A percentile compares a stretch with the other conserved stretches of the same genome.
Conservation (phyloP, 2,797 vertebrate genomes). For the Limnodromus scolopaceus region DNA sequence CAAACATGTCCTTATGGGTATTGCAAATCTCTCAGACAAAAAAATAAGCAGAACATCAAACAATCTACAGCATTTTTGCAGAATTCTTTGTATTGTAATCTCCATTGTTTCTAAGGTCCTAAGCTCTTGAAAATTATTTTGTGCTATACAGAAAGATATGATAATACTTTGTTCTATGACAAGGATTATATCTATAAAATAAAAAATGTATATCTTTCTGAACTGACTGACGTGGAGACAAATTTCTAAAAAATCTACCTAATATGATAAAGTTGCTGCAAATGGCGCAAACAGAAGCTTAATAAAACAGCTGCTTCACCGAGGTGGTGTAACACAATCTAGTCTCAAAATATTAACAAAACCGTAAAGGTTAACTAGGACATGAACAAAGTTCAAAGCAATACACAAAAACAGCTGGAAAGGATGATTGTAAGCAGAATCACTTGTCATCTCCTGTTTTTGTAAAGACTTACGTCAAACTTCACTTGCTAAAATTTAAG, state of each 20-base stretch:
- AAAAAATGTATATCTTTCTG: not conserved
- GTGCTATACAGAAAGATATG: not conserved
- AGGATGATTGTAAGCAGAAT: not conserved
- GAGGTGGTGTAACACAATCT: not conserved
- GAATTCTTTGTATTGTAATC: not conserved
- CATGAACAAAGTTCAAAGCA: not conserved
- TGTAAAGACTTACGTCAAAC: not conserved
- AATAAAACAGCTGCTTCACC: not conserved
- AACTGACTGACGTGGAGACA: not conserved
- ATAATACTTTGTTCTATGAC: not conserved
- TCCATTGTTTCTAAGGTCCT: not conserved
- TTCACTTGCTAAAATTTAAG: not conserved
- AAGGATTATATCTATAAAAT: not conserved
- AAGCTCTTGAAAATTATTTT: not conserved
- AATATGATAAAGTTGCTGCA: not conserved
- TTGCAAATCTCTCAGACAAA: not conserved
- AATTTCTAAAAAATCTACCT: not conserved
- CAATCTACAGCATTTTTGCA: not conserved
- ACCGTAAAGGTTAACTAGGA: not conserved
- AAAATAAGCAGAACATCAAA: not conserved
- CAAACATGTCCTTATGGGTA: not conserved
- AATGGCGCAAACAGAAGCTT: not conserved
- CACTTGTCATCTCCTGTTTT: not conserved
- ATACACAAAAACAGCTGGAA: not conserved
- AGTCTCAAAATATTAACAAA: not conserved